phyloP scores from a whole-genome alignment of 2,797 vertebrate genomes.

The Myotis myotis region DNA sequence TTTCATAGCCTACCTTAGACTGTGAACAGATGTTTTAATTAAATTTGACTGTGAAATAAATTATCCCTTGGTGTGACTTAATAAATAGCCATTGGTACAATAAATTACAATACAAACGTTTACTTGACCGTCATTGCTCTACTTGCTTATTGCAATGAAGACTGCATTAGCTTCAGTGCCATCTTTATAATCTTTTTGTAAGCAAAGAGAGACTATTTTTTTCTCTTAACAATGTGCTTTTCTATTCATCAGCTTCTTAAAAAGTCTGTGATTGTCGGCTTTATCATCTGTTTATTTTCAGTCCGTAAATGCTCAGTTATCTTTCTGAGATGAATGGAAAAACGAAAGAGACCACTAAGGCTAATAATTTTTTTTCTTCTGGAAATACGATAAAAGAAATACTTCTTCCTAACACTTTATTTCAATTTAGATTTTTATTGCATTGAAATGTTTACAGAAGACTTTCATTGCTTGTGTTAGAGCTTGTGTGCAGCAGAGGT shows the following conservation, averaged over 20 bases:
- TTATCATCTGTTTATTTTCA: conserved; percentile 60
- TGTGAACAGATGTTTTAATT: conserved; percentile 80
- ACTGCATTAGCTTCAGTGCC: background rate
- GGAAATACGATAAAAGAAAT: conserved; percentile 19
- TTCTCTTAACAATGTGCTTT: background rate
- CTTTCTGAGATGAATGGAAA: conserved; percentile 32
- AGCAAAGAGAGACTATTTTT: background rate
- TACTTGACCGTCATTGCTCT: conserved; percentile 52
- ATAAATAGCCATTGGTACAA: conserved; percentile 55
- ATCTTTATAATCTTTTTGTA: background rate
- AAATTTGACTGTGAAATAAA: conserved; percentile 74
- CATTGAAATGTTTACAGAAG: background rate
- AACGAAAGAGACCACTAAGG: background rate
- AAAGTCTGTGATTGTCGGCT: conserved; percentile 41
- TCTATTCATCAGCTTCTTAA: conserved; percentile 40
- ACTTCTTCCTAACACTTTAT: background rate
- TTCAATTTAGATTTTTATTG: conserved; percentile 7
- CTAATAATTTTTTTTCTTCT: conserved; percentile 10
- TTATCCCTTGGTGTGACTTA: conserved; percentile 69
- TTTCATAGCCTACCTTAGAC: conserved; percentile 74
- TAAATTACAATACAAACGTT: conserved; percentile 68
- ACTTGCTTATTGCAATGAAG: conserved; percentile 8
- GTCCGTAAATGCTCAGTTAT: conserved; percentile 29
- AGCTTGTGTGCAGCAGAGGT: background rate
- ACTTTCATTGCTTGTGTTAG: background rate